Evolutionary conservation across 2,797 vertebrate species (phyloP).

Genomic region (Helicolenus hilgendorfi): DNA sequence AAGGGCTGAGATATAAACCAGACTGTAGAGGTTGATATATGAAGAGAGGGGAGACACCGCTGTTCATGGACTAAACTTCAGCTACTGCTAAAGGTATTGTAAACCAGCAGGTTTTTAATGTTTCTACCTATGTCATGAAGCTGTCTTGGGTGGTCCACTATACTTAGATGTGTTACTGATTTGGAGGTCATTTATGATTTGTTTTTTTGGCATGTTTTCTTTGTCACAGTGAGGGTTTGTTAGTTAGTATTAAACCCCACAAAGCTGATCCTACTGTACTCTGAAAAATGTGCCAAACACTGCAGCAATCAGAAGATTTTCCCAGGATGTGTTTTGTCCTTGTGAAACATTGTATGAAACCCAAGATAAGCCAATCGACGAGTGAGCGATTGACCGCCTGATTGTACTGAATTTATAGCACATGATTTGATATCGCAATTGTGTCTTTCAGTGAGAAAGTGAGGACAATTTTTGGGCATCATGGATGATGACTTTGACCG

Average conservation of each 20-base stretch:
- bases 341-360: neutral
- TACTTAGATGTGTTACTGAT: neutral
- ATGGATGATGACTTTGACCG: conserved; percentile 98
- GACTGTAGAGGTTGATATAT: conserved; percentile 80
- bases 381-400: no score
- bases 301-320: neutral
- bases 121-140: conserved; percentile 38
- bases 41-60: conserved; percentile 84
- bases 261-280: neutral
- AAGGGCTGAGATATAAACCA: conserved; percentile 90
- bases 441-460: conserved; percentile 74
- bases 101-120: conserved; percentile 36
- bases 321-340: neutral
- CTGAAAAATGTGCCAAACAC: neutral
- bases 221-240: neutral
- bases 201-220: neutral
- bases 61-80: conserved; percentile 88
- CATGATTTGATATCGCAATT: neutral
- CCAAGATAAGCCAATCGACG: neutral
- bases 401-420: neutral
- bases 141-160: conserved; percentile 46
- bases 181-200: neutral
- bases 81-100: conserved; percentile 78
- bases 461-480: conserved; percentile 68
- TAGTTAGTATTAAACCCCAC: neutral